These are phyloP conservation scores for Galbula dea DNA, from an alignment of 2,113 vertebrate genomes.

Conservation along the genomic window DNA sequence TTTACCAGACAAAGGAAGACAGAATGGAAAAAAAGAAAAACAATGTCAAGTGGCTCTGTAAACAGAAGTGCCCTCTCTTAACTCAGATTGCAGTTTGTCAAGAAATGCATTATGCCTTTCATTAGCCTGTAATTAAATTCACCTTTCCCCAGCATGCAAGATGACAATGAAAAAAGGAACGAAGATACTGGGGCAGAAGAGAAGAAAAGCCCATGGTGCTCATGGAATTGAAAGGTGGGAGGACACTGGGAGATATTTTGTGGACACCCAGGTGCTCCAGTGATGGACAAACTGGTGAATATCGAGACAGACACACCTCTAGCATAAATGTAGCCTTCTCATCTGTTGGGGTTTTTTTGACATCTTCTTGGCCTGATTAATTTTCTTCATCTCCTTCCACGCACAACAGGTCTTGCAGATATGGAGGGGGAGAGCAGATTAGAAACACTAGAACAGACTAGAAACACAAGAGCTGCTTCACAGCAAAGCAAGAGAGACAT, in stretches of 20 bases:
- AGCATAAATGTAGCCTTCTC: not conserved
- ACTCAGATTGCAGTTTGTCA: not conserved
- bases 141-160: not conserved
- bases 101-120: not conserved
- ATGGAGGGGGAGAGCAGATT: not conserved
- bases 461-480: conserved; percentile 7
- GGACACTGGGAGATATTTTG: not conserved
- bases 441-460: conserved; percentile 4
- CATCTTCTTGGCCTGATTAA: fast-evolving
- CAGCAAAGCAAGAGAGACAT: not conserved
- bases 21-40: not conserved
- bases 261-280: not conserved
- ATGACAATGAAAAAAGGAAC: not conserved
- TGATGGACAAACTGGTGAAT: not conserved
- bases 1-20: conserved; percentile 30
- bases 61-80: not conserved
- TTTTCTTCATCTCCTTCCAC: not conserved
- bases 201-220: not conserved
- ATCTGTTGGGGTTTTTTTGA: not conserved
- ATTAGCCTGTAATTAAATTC: not conserved
- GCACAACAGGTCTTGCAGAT: not conserved
- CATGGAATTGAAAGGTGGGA: not conserved
- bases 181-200: not conserved
- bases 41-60: not conserved
- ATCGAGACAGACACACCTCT: not conserved